phyloP scores from a whole-genome alignment of 23 tunicate species.

The Ascidia mentula region DNA sequence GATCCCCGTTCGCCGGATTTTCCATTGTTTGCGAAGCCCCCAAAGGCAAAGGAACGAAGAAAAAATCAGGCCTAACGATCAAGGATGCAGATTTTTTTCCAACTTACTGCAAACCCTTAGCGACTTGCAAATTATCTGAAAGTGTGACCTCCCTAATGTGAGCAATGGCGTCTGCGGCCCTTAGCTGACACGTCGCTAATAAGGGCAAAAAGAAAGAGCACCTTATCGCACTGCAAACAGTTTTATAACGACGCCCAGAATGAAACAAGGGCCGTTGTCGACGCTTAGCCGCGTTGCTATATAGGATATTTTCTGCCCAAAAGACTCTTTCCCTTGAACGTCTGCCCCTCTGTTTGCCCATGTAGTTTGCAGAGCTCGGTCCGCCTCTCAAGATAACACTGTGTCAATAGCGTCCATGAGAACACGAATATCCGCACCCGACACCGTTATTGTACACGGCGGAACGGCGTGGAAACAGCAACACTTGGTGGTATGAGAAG shows the following conservation, averaged over 20 bases:
- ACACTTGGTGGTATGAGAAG: conserved; percentile 2
- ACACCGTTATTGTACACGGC: not conserved
- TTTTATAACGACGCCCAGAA: not conserved
- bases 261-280: not conserved
- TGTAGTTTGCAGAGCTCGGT: not conserved
- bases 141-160: no score
- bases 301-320: not conserved
- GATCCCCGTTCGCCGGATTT: no score
- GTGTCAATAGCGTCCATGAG: conserved; percentile 1
- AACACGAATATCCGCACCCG: not conserved
- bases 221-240: conserved; percentile 4
- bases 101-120: no score
- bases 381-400: not conserved
- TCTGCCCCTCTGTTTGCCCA: not conserved
- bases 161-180: no score
- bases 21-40: no score
- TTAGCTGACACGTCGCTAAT: no score
- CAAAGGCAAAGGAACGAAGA: no score
- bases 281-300: not conserved
- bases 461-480: not conserved
- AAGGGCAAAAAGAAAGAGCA: no score
- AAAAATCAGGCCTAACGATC: no score
- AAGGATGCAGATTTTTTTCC: no score
- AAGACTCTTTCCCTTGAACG: not conserved
- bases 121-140: no score